Conservation (phyloP, 2,113 vertebrate species). For the Channa argus region DNA sequence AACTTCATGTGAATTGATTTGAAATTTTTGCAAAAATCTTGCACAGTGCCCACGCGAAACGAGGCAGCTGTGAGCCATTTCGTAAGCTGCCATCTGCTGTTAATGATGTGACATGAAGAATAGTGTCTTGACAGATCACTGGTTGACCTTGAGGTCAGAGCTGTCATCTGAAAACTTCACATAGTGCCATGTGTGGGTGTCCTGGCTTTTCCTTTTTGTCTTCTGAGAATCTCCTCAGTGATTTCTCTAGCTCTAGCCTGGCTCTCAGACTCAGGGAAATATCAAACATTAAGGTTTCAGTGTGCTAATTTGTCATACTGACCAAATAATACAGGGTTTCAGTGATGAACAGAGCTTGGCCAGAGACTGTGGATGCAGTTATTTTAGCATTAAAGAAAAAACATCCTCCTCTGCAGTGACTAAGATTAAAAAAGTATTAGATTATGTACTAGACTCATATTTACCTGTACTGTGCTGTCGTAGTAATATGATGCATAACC, state of each 20-base stretch:
- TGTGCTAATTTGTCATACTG: background rate
- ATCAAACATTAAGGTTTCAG: background rate
- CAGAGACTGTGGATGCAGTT: background rate
- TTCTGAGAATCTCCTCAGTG: slow-evolving; percentile 12
- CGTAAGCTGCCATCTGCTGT: slow-evolving; percentile 26
- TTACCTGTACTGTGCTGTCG: too few relatives aligned
- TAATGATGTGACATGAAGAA: slow-evolving; percentile 17
- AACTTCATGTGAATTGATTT: background rate
- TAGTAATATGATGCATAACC: too few relatives aligned
- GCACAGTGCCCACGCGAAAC: background rate
- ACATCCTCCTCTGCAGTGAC: too few relatives aligned
- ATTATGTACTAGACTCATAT: too few relatives aligned
- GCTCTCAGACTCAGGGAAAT: background rate
- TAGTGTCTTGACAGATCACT: slow-evolving; percentile 1
- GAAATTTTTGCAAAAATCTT: slow-evolving; percentile 3
- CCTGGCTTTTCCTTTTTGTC: background rate
- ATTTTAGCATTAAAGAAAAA: background rate
- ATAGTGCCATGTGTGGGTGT: background rate
- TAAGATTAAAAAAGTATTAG: too few relatives aligned
- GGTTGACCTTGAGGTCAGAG: slow-evolving; percentile 17
- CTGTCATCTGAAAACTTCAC: slow-evolving; percentile 29
- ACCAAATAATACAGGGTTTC: slow-evolving; percentile 23
- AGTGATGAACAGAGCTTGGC: background rate
- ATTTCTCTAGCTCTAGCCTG: background rate
- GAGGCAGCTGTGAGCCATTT: slow-evolving; percentile 38